phyloP scores from a whole-genome alignment of 2,113 vertebrate genomes.

The Corythoichthys haematopterus region DNA sequence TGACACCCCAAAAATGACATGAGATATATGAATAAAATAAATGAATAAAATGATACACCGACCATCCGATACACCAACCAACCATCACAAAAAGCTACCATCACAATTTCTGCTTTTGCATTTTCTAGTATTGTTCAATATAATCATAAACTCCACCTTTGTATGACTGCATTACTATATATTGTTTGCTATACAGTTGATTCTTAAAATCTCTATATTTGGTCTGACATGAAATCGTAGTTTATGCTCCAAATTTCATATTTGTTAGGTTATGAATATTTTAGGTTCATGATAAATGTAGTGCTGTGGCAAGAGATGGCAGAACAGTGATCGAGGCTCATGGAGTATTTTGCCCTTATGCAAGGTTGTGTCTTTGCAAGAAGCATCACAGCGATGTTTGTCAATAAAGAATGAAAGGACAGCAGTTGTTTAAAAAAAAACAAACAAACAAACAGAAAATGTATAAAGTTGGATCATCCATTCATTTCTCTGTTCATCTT shows the following conservation, averaged over 20 bases:
- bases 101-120: no score
- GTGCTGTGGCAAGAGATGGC: not conserved
- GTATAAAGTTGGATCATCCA: slow-evolving; percentile 11
- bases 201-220: not conserved
- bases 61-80: no score
- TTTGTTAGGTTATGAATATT: no score
- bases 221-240: slow-evolving; percentile 15
- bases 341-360: slow-evolving; percentile 1
- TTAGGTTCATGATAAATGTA: not conserved
- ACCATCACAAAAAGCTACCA: no score
- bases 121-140: no score
- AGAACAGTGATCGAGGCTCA: not conserved
- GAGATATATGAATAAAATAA: no score
- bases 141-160: not conserved
- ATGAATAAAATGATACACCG: no score
- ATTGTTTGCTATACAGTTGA: not conserved
- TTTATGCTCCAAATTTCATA: not conserved
- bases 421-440: slow-evolving; percentile 5
- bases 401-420: slow-evolving; percentile 3
- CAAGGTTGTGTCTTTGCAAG: not conserved
- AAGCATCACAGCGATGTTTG: slow-evolving; percentile 5
- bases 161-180: not conserved
- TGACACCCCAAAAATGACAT: no score
- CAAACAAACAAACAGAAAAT: slow-evolving; percentile 6
- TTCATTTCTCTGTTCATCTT: slow-evolving; percentile 14